These are phyloP conservation scores for Ochotona princeps DNA, from an alignment of 2,113 vertebrate species.

Conservation along the genomic window DNA sequence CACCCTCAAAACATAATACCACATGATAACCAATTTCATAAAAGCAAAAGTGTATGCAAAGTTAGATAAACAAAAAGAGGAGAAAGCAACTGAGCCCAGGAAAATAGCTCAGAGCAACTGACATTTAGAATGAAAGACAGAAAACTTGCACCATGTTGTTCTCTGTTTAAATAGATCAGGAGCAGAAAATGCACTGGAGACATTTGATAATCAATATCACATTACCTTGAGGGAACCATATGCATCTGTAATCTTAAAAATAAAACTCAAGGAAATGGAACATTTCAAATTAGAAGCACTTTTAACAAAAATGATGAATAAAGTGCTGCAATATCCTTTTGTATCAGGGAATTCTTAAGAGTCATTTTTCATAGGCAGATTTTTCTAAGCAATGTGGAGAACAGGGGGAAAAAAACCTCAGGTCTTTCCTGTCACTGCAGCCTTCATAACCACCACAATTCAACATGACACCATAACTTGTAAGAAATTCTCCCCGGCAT, in stretches of 20 bases:
- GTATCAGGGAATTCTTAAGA: conserved; percentile 56
- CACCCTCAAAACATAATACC: conserved; percentile 42
- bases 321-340: conserved; percentile 68
- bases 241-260: conserved; percentile 77
- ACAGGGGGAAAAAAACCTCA: conserved; percentile 56
- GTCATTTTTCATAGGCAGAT: conserved; percentile 67
- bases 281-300: conserved; percentile 76
- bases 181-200: conserved; percentile 73
- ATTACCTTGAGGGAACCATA: conserved; percentile 71
- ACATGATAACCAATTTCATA: conserved; percentile 50
- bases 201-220: conserved; percentile 83
- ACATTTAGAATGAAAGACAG: conserved; percentile 82
- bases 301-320: conserved; percentile 62
- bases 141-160: conserved; percentile 76
- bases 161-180: conserved; percentile 77
- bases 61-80: conserved; percentile 46
- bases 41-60: conserved; percentile 68
- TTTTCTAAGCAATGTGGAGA: conserved; percentile 54
- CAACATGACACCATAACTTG: conserved; percentile 70
- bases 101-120: conserved; percentile 82
- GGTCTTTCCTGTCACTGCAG: conserved; percentile 73
- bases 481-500: conserved; percentile 79
- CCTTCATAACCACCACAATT: conserved; percentile 75
- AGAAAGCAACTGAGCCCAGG: conserved; percentile 45
- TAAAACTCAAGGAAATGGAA: conserved; percentile 81